These are phyloP conservation scores for Cryptophagus acutangulus DNA, from an alignment of 2,888 invertebrate species.

Conservation along the genomic window DNA sequence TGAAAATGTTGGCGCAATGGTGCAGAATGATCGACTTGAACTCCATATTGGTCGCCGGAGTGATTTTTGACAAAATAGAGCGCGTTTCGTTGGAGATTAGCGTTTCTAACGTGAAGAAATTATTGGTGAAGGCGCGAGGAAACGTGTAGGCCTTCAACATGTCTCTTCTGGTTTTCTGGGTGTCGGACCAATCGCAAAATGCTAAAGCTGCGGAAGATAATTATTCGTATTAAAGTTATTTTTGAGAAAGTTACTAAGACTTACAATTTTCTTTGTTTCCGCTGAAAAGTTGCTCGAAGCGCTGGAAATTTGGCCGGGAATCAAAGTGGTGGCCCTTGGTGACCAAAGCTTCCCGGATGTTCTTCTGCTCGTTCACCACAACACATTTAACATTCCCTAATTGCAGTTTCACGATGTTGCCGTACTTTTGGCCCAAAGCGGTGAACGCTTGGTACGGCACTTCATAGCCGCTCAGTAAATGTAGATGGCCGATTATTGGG, in stretches of 20 bases:
- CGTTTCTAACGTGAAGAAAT: slow-evolving; percentile 51
- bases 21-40: slow-evolving; percentile 51
- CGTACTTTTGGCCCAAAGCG: slow-evolving; percentile 51
- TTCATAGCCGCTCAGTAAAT: slow-evolving; percentile 54
- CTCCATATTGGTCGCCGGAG: slow-evolving; percentile 28
- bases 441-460: slow-evolving; percentile 58
- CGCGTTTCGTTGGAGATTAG: slow-evolving; percentile 49
- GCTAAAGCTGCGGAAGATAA: slow-evolving; percentile 53
- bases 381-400: slow-evolving; percentile 55
- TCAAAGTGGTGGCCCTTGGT: slow-evolving; percentile 59
- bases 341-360: slow-evolving; percentile 56
- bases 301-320: slow-evolving; percentile 58
- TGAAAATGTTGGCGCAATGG: slow-evolving; percentile 58
- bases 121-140: slow-evolving; percentile 54
- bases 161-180: slow-evolving; percentile 57
- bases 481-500: slow-evolving; percentile 56
- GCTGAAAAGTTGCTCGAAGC: slow-evolving; percentile 59
- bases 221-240: not conserved
- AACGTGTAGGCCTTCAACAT: slow-evolving; percentile 57
- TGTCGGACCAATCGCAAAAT: slow-evolving; percentile 64
- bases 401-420: slow-evolving; percentile 53
- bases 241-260: no score
- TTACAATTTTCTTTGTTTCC: slow-evolving; percentile 66
- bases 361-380: slow-evolving; percentile 56
- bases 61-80: slow-evolving; percentile 29